phyloP scores from a whole-genome alignment of 2,113 vertebrate genomes.

The Rana temporaria region DNA sequence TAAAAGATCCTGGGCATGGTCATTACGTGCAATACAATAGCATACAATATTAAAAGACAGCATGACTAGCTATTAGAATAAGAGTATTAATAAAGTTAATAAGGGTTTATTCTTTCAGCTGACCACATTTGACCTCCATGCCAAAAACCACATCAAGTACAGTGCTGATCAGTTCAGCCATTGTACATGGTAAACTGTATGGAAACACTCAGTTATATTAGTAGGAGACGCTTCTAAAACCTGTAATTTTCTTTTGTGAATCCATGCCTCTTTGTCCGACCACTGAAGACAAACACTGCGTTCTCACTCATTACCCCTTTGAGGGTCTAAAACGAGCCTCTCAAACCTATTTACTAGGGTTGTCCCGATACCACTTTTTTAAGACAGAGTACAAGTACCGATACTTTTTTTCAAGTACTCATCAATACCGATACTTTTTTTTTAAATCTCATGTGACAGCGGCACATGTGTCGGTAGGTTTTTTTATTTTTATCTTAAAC shows the following conservation, averaged over 20 bases:
- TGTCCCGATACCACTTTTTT: too few species aligned
- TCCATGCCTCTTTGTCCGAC: too few species aligned
- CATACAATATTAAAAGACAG: neutral
- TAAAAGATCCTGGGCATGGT: neutral
- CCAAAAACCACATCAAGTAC: constrained; percentile 1
- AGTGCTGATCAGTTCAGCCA: neutral
- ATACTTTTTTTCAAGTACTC: too few species aligned
- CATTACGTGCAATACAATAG: neutral
- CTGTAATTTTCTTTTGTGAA: constrained; percentile 3
- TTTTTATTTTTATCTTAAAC: too few species aligned
- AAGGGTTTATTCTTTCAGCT: neutral
- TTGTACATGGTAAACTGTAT: neutral
- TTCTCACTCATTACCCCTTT: too few species aligned
- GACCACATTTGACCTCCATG: neutral
- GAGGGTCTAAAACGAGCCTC: too few species aligned
- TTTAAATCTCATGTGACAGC: too few species aligned
- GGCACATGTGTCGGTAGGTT: too few species aligned
- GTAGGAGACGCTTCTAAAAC: neutral
- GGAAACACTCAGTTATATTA: constrained; percentile 3
- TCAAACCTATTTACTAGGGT: too few species aligned
- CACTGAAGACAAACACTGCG: too few species aligned
- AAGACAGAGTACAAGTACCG: too few species aligned
- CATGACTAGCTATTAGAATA: neutral
- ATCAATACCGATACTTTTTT: too few species aligned
- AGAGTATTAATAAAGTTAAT: constrained; percentile 1